Base-by-base conservation (phyloP, 1,140 invertebrate species). In the Rhagoletis pomonella region DNA sequence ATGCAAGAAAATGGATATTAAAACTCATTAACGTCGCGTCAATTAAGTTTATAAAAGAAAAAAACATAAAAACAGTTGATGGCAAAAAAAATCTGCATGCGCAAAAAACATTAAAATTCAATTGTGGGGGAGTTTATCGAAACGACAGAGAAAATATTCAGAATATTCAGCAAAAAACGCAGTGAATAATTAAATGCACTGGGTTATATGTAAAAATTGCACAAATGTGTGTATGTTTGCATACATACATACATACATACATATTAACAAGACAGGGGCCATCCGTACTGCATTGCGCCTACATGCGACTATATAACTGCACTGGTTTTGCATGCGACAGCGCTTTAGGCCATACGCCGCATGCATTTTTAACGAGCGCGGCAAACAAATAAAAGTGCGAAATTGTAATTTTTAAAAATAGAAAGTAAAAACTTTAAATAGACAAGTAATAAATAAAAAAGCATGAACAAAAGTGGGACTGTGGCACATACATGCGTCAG, bases 51-150 rank as follows among this genome's bases (percentile, higher is more conserved):
- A 29, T 29, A 29, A 29, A 29, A 29, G 44, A 50, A 81, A 69
- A 73, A 1, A 7, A 14, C 60, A 9, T 62, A 4, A 9, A 29
- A 62, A 14, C 60, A n/a, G 4, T 4, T 62, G n/a, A n/a, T 12
- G 60, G 12, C 0, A 62, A n/a, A 14, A 14, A 62, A 81, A 77
- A 17, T 7, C 6, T 50, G 4, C 1, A 14, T 55, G 14, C 19
- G 14, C 42, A 73, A 73, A 73, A 29, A 73, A 73, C 67, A 44
- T 81, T n/a, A 19, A 42, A 81, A 81, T 81, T 81, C 73, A 81
- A 55, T 81, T 81, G 73, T 9, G 73, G 47, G 47, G 6, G 47
- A 81, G 73, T 81, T 29, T 29, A 29, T 29, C 29, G 29, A 29
- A 29, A 29, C 9, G 44, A 39, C 17, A 5, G n/a, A 62, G 17